Evolutionary conservation across 2,113 vertebrate genomes (phyloP).

Genomic region (Dolichallabes microphthalmus): DNA sequence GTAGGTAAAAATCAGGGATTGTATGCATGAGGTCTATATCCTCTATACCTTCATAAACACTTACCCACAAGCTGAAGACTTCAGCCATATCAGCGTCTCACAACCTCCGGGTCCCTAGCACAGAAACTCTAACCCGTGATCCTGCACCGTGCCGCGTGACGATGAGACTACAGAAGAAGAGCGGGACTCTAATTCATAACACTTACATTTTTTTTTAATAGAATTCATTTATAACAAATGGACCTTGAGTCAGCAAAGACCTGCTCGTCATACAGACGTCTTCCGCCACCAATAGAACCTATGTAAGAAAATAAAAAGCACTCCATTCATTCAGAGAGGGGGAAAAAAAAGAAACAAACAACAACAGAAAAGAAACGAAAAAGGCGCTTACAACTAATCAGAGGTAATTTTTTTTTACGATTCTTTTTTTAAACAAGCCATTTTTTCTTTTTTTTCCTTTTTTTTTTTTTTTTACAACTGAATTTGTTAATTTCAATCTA

Average conservation of each 20-base stretch:
- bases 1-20: background rate
- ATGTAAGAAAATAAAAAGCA: constrained; percentile 99
- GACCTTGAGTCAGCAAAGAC: constrained; percentile 99
- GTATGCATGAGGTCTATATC: too few relatives aligned
- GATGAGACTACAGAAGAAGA: constrained; percentile 65
- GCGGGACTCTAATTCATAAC: constrained; percentile 90
- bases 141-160: background rate
- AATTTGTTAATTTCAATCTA: constrained; percentile 91
- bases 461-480: constrained; percentile 79
- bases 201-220: constrained; percentile 99
- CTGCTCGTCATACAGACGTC: constrained; percentile 99
- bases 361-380: constrained; percentile 82
- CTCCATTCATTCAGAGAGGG: constrained; percentile 97
- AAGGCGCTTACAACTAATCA: constrained; percentile 99
- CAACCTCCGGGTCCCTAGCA: background rate
- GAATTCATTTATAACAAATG: constrained; percentile 99
- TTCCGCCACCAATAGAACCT: constrained; percentile 98
- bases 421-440: constrained; percentile 90
- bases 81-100: background rate
- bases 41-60: background rate
- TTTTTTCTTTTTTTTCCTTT: constrained; percentile 87
- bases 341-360: constrained; percentile 68
- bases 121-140: background rate
- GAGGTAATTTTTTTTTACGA: constrained; percentile 97
- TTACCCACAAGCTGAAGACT: background rate